Base-by-base conservation (phyloP, 30 jellyfish, hydroid and myxozoan species). In the Pseudorhiza aurosa region DNA sequence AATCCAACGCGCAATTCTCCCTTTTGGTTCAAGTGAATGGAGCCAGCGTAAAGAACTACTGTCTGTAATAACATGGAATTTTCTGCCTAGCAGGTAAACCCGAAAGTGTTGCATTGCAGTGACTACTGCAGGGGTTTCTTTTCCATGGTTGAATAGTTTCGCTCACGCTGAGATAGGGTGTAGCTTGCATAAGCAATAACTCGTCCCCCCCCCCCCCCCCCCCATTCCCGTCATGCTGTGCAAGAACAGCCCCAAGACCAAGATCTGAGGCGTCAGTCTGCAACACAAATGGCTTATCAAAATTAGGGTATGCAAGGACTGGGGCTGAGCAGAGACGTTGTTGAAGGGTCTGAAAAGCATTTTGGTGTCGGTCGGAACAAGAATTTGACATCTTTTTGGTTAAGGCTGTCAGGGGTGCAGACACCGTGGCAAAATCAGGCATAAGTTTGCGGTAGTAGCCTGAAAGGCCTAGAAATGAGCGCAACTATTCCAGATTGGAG, bases 1-100 rank as follows among this genome's bases (percentile, higher is more conserved):
- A 17, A 75, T 22, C 88, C 96, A 85, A 25, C 94, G 68, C 26
- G 93, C 96, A 18, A 75, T 64, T 68, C 81, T 18, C 62, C 96
- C 96, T 40, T 85, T 70, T 1, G 59, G 90, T 37, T 75, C 88
- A 75, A 75, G 57, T 4, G 80, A 75, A 58, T 40, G 68, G 19
- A 75, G 87, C 87, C 81, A 85, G 6, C 43, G 62, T 44, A 59
- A 60, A 17, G 94, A 79, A 47, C 68, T 55, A 62, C 62, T 92
- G 69, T 85, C 93, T 10, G 94, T 85, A 5, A 53, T 17, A 15
- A 76, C 31, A 14, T 32, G 8, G 58, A 59, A 85, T 18, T 75
- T 36, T 9, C 40, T 42, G 14, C 96, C 94, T 36, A 67, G 67
- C 29, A 85, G 50, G 50, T 75, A 85, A 22, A 46, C 45, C 79